phyloP scores from a whole-genome alignment of 2,888 invertebrate genomes.

The Ichneumoninae sp. region DNA sequence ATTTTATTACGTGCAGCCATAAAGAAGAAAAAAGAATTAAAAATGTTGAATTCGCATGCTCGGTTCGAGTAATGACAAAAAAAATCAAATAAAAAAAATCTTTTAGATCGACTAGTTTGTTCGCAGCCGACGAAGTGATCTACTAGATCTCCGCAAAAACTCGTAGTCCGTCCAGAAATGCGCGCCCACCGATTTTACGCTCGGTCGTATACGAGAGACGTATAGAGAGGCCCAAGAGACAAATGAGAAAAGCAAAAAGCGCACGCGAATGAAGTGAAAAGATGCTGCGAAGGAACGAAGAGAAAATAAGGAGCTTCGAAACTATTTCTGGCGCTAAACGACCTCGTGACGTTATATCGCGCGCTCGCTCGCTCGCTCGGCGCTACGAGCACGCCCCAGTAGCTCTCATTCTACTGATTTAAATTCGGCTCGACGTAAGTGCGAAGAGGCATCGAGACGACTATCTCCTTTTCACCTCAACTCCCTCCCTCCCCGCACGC shows the following conservation, averaged over 20 bases:
- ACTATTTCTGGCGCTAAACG: conserved; percentile 79
- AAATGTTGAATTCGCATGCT: not conserved
- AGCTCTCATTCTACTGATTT: conserved; percentile 75
- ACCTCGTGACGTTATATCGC: conserved; percentile 79
- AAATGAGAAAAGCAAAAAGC: conserved; percentile 43
- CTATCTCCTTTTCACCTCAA: conserved; percentile 8
- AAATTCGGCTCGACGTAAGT: conserved; percentile 58
- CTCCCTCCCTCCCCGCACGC: not conserved
- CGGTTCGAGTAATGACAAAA: not conserved
- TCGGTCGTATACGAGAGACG: conserved; percentile 37
- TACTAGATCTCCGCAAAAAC: conserved; percentile 6
- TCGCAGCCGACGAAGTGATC: not conserved
- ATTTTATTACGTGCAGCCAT: not conserved
- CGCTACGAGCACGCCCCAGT: conserved; percentile 68
- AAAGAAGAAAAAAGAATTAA: not conserved
- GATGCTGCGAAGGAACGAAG: conserved; percentile 68
- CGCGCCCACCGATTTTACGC: conserved; percentile 57
- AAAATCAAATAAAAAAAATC: not conserved
- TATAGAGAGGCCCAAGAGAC: conserved; percentile 30
- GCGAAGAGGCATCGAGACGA: conserved; percentile 28
- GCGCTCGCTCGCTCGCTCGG: conserved; percentile 63
- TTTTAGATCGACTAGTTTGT: conserved; percentile 5
- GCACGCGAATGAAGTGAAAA: conserved; percentile 62
- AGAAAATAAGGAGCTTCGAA: conserved; percentile 79
- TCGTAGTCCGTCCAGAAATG: conserved; percentile 44